Evolutionary conservation across 2,888 invertebrate genomes (phyloP).

Genomic region (Ochropacha duplaris): DNA sequence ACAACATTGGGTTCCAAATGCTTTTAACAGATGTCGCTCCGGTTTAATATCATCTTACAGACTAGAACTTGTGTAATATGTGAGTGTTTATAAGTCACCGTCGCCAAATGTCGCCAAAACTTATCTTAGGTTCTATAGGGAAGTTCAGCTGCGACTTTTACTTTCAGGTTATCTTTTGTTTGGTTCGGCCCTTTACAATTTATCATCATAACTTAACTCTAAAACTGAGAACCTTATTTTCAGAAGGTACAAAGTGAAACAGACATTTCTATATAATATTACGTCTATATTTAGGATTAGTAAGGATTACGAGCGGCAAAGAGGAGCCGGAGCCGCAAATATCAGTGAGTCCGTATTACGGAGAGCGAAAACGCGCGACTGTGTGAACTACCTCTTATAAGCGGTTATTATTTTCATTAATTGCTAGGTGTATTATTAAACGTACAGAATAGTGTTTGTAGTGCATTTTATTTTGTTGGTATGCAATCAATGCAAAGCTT

Average conservation of each 20-base stretch:
- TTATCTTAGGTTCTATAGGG: background rate
- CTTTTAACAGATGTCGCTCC: constrained; percentile 8
- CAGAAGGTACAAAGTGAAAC: background rate
- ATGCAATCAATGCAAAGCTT: too few relatives aligned
- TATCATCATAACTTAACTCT: too few relatives aligned
- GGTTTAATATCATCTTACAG: background rate
- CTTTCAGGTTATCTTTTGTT: too few relatives aligned
- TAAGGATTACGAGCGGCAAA: background rate
- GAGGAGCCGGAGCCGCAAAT: constrained; percentile 6
- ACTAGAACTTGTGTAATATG: background rate
- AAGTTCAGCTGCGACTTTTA: too few relatives aligned
- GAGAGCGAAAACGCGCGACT: constrained; percentile 1
- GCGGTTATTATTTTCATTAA: background rate
- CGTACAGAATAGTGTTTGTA: too few relatives aligned
- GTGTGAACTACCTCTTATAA: background rate
- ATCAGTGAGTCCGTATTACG: constrained; percentile 10
- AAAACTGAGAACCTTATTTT: background rate
- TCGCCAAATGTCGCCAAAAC: background rate
- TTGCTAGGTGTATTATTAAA: background rate
- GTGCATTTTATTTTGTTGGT: too few relatives aligned
- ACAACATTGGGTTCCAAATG: constrained; percentile 16
- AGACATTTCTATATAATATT: background rate
- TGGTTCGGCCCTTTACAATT: too few relatives aligned
- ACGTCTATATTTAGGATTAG: background rate
- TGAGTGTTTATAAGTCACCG: background rate